phyloP scores from a whole-genome alignment of 2,797 vertebrate species.

The Nothura maculosa region DNA sequence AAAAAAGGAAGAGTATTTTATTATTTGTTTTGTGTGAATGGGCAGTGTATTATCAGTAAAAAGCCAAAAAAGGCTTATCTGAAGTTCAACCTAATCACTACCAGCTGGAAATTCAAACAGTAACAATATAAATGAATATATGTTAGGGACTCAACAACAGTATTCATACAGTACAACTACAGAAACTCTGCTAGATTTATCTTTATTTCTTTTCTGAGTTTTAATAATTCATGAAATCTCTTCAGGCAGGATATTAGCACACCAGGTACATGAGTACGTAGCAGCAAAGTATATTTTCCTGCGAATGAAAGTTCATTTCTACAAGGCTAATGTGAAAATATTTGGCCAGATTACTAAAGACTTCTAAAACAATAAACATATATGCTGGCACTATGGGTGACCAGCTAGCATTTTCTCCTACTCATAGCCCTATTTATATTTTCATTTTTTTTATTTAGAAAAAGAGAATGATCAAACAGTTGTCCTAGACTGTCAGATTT shows the following conservation, averaged over 20 bases:
- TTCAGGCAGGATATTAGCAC: background rate
- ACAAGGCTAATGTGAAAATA: constrained; percentile 49
- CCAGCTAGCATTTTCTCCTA: background rate
- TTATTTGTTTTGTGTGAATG: background rate
- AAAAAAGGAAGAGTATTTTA: background rate
- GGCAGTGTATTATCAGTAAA: background rate
- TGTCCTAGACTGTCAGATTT: background rate
- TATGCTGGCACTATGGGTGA: background rate
- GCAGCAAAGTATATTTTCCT: background rate
- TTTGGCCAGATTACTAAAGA: constrained; percentile 52
- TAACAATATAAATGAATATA: background rate
- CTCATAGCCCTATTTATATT: background rate
- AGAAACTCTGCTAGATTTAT: background rate
- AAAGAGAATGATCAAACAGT: background rate
- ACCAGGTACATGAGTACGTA: background rate
- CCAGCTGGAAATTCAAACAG: background rate
- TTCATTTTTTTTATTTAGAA: background rate
- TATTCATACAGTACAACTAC: background rate
- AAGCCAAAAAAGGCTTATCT: background rate
- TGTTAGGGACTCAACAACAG: background rate
- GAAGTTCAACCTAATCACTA: background rate
- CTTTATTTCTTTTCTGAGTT: background rate
- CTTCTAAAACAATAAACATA: constrained; percentile 42
- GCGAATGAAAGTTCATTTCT: constrained; percentile 56
- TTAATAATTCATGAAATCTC: background rate